Conservation (phyloP, 2,888 invertebrate species). For the Seira ritae region DNA sequence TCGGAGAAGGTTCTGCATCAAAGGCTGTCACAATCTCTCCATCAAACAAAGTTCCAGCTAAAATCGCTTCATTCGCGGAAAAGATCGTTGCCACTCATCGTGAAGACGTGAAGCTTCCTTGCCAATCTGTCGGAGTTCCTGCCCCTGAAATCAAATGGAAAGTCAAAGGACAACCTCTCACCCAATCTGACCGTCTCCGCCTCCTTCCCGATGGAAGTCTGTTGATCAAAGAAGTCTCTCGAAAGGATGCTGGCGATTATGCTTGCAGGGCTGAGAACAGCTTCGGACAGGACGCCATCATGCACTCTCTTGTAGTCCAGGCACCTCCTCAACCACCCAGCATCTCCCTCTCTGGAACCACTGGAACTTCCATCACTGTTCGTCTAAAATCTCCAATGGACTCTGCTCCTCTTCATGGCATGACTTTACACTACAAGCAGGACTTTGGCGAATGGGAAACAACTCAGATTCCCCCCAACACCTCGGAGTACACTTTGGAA, state of each 20-base stretch:
- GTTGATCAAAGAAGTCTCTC: slow-evolving; percentile 91
- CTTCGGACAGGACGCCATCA: slow-evolving; percentile 71
- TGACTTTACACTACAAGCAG: slow-evolving; percentile 93
- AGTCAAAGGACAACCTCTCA: slow-evolving; percentile 86
- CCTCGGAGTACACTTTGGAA: slow-evolving; percentile 89
- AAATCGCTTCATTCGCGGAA: slow-evolving; percentile 96
- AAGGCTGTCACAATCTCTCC: slow-evolving; percentile 91
- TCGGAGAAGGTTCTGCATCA: slow-evolving; percentile 94
- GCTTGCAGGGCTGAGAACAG: slow-evolving; percentile 70
- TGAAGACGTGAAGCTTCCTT: slow-evolving; percentile 93
- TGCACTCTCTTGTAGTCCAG: slow-evolving; percentile 74
- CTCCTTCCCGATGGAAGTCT: slow-evolving; percentile 93
- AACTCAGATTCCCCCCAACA: slow-evolving; percentile 79
- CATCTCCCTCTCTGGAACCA: slow-evolving; percentile 84
- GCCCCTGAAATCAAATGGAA: slow-evolving; percentile 94
- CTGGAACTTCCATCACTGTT: slow-evolving; percentile 85
- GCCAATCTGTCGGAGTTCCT: slow-evolving; percentile 94
- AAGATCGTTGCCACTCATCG: slow-evolving; percentile 94
- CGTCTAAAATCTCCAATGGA: slow-evolving; percentile 85
- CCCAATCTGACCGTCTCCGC: slow-evolving; percentile 87
- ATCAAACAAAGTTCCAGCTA: slow-evolving; percentile 88
- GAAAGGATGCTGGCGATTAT: slow-evolving; percentile 77
- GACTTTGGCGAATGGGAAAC: slow-evolving; percentile 97
- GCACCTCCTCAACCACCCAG: slow-evolving; percentile 87
- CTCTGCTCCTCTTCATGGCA: slow-evolving; percentile 91